Percentiles rank a stretch among this genome's conserved stretches.
Conservation (phyloP, 35 echinoderm and acorn worm genomes). For the Heliocidaris erythrogramma region DNA sequence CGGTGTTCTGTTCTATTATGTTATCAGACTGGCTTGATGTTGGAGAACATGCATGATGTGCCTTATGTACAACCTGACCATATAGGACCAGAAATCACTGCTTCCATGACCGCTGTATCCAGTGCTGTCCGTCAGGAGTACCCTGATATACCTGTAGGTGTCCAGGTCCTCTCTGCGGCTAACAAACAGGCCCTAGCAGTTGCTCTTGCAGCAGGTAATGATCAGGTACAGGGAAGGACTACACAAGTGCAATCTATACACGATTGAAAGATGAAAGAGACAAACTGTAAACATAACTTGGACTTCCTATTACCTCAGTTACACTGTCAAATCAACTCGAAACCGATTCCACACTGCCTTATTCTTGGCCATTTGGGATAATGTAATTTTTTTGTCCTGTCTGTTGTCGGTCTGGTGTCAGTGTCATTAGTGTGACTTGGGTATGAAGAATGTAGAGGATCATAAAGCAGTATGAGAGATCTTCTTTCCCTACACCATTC, state of each 20-base stretch:
- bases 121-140: constrained; percentile 64
- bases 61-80: constrained; percentile 78
- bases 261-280: too few species aligned
- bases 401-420: too few species aligned
- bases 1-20: neutral
- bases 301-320: too few species aligned
- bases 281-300: too few species aligned
- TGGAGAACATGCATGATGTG: constrained; percentile 98
- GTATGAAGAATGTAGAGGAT: too few species aligned
- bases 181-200: constrained; percentile 82
- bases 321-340: too few species aligned
- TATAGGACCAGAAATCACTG: constrained; percentile 83
- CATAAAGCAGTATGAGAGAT: too few species aligned
- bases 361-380: too few species aligned
- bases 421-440: too few species aligned
- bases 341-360: too few species aligned
- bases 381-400: too few species aligned
- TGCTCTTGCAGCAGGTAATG: constrained; percentile 81
- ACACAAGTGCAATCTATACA: neutral
- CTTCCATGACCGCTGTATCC: constrained; percentile 80
- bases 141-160: constrained; percentile 77
- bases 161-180: constrained; percentile 84
- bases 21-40: constrained; percentile 80
- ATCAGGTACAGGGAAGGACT: neutral
- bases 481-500: too few species aligned